Conservation (phyloP, 1,140 invertebrate species). For the Ooceraea biroi region DNA sequence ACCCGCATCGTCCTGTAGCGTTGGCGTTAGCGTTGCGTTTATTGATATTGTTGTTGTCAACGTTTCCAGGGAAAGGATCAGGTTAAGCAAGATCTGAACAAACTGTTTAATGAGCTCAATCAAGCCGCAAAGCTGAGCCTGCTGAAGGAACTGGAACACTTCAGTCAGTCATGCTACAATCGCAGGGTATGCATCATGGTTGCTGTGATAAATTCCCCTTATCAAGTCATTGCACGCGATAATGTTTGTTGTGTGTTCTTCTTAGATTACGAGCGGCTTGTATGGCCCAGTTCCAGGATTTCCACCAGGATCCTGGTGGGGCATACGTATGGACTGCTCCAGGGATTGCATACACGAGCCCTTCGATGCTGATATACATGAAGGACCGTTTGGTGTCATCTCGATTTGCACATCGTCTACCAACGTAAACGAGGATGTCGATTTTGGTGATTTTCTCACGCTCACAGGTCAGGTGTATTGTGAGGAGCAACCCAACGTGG, state of each 20-base stretch:
- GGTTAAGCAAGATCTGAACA: conserved; percentile 74
- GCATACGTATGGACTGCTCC: conserved; percentile 83
- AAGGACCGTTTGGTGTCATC: conserved; percentile 81
- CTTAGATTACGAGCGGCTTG: conserved; percentile 70
- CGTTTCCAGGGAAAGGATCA: conserved; percentile 74
- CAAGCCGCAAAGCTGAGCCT: conserved; percentile 54
- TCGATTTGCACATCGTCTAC: conserved; percentile 81
- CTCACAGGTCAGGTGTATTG: conserved; percentile 79
- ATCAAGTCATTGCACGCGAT: neutral
- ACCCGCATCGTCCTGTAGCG: neutral
- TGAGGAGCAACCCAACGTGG: conserved; percentile 41
- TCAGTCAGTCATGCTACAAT: conserved; percentile 37
- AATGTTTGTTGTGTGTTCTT: conserved; percentile 45
- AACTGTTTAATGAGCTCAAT: conserved; percentile 80
- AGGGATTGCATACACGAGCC: conserved; percentile 81
- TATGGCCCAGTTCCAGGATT: conserved; percentile 80
- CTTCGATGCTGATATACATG: conserved; percentile 78
- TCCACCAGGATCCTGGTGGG: conserved; percentile 83
- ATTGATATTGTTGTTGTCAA: conserved; percentile 14
- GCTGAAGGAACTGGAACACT: conserved; percentile 27
- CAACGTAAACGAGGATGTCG: conserved; percentile 77
- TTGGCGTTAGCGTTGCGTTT: neutral
- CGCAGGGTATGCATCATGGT: conserved; percentile 48
- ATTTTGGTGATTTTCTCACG: conserved; percentile 80
- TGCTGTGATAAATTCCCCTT: conserved; percentile 24